Evolutionary conservation across 2,888 invertebrate genomes (phyloP), one percentile per base, ranked within the genome.

Genomic region (Amorpha juglandis): DNA sequence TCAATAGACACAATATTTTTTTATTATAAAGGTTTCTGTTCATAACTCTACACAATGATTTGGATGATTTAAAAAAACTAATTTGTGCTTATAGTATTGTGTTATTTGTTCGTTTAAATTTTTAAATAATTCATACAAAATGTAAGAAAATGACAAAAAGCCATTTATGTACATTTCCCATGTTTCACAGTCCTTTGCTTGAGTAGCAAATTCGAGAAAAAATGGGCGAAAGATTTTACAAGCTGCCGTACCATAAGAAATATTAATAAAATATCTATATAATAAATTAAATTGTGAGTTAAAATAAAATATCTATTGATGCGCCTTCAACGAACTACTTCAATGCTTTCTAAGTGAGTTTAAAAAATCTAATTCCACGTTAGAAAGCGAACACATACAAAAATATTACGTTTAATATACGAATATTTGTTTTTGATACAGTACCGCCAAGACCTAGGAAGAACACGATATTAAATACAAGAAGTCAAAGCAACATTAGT

Each of bases 391-490:
- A 55, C 35, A 9, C 11, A 38, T 55, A 38, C 11, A 55, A 58
- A 58, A 42, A 42, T 58, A 58, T 58, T 58, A 16, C 58, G 42
- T 42, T 58, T 58, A 11, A 58, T 38, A 58, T 35, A 42, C 6
- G 19, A 45, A 42, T 42, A 58, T 16, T 38, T 11, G 33, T n/a
- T 12, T n/a, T 53, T 53, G 53, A 58, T 21, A 42, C 12, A 12
- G 58, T 19, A 42, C 58, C 58, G 42, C 35, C 42, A 38, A 58
- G 42, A 42, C 12, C 6, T 0, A 19, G 58, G 16, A 38, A 42
- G 38, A 58, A 58, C 19, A 58, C 8, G 38, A 16, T 33, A 14
- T n/a, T 33, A 27, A 6, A 33, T 38, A 1, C 9, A 16, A 55
- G 4, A 9, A 16, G 16, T 42, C 2, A 16, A 12, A 38, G 19